Evolutionary conservation across 2,888 invertebrate species (phyloP), one percentile per base, ranked within the genome.

Genomic region (Pyrrhia umbra): DNA sequence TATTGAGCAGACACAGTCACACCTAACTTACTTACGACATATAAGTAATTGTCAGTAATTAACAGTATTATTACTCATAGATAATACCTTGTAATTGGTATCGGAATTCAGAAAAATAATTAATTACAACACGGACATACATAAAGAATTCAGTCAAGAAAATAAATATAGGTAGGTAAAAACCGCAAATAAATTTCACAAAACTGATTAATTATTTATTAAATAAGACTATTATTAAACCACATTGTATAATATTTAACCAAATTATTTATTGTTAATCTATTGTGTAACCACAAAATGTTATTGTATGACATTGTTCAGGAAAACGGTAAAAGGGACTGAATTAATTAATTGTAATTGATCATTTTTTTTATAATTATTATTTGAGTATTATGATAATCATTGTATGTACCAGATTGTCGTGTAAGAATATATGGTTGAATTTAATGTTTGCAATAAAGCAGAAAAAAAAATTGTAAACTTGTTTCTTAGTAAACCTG

Each of bases 101-200:
- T 23, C 6, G 42, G 46, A 47, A 54, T 52, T 55, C 46, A 42
- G 27, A 59, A 56, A 34, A 55, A 55, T 18, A 45, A 37, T 40
- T 27, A 16, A 57, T 59, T 55, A 25, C 0, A 59, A 59, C 50
- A 25, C 65, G 50, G 69, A 65, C 6, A 51, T 65, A 42, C 9
- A 39, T 6, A 51, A 49, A 25, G 30, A 57, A 25, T 43, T 50
- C 10, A 37, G 13, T 30, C 6, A 47, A 47, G 18, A 62, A 55
- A 50, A 18, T 23, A 10, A 21, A 45, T 6, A 3, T 34, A 34
- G 2, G 23, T 23, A 4, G 34, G 13, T 13, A 10, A 47, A 37
- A 51, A 51, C 45, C 50, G 23, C 59, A 69, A 65, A 51, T 18
- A 55, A 10, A 30, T 52, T 58, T 55, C 40, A 30, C 16, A 9